phyloP scores from a whole-genome alignment of 1,140 invertebrate genomes.

The Heliconius melpomene region DNA sequence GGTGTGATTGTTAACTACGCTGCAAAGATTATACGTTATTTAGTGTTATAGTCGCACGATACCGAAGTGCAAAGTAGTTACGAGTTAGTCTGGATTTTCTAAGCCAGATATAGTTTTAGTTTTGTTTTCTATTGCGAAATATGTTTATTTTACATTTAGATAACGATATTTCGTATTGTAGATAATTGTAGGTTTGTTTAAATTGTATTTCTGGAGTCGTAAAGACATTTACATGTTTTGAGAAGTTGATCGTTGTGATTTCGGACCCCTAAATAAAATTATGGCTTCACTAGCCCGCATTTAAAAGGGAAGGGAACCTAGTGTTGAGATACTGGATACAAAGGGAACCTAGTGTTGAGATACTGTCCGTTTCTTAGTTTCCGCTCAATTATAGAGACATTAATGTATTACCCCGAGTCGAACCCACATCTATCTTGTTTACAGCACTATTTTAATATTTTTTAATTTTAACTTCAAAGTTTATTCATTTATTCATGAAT shows the following conservation, averaged over 20 bases:
- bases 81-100: constrained; percentile 9
- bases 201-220: background rate
- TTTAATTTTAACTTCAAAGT: too few relatives aligned
- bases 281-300: too few relatives aligned
- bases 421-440: too few relatives aligned
- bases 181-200: background rate
- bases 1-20: constrained; percentile 73
- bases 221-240: background rate
- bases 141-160: constrained; percentile 12
- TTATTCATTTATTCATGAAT: too few relatives aligned
- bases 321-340: too few relatives aligned
- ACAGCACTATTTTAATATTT: too few relatives aligned
- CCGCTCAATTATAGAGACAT: too few relatives aligned
- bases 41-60: constrained; percentile 60
- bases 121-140: background rate
- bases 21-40: constrained; percentile 70
- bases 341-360: too few relatives aligned
- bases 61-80: constrained; percentile 37
- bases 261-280: too few relatives aligned
- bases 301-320: too few relatives aligned
- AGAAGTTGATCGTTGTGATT: background rate
- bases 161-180: background rate
- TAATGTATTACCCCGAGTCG: too few relatives aligned
- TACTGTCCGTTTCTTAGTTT: too few relatives aligned
- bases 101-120: background rate